Base-by-base conservation (phyloP, 2,888 invertebrate genomes). In the Tachystola acroxantha region DNA sequence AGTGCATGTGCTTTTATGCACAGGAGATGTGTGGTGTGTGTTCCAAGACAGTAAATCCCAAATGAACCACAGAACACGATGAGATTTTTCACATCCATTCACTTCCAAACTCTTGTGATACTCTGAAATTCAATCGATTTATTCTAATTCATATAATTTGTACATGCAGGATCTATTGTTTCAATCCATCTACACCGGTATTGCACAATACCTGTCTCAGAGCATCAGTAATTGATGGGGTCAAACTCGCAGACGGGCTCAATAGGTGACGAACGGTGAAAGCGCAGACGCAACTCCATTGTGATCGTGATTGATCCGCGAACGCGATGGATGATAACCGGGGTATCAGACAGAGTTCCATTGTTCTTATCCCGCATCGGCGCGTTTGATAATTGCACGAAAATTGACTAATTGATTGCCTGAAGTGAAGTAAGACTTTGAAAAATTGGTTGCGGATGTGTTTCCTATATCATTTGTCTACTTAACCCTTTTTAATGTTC, bases 281-380 rank as follows among this genome's bases (percentile, higher is more conserved):
- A 80, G 79, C 53, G 46, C 52, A 51, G 41, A 37, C 43, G 60
- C 67, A 73, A 74, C 74, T 70, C 74, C 57, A 75, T 80, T 80
- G 79, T 79, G 56, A 52, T 45, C 50, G 54, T 64, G 74, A 69
- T 72, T 70, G 74, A 77, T 78, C 62, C 57, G 57, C 51, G 16
- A 16, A 4, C 16, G 42, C 60, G 70, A 72, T 71, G 52, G 51
- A 56, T 49, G 59, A 67, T 76, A 70, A 66, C 59, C 59, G 54
- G 60, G 61, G 55, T 66, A 67, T 66, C 70, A 57, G 57, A 48
- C 44, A 40, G 45, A 45, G n/a, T 45, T 40, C 76, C 46, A 80
- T 81, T 81, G 80, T 80, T 79, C 70, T 67, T 44, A 46, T 61
- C 50, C 54, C 52, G 53, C 46, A 50, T 58, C 45, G 53, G 16